Percentiles rank a stretch among this genome's conserved stretches.
phyloP scores from a whole-genome alignment of 2,113 vertebrate genomes.

The Columba janthina region DNA sequence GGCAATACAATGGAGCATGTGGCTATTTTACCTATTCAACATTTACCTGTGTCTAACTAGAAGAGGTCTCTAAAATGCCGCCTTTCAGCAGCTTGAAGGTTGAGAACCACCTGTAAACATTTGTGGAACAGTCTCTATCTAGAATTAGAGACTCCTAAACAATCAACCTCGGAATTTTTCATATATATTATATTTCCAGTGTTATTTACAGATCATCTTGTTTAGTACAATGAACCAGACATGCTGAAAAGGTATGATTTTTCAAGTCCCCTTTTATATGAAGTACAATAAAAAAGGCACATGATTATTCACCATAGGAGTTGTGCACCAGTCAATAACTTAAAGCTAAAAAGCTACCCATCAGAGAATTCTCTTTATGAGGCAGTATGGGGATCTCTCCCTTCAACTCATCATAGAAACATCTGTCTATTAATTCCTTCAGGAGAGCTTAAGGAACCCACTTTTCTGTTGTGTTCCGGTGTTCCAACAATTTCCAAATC shows the following conservation, averaged over 20 bases:
- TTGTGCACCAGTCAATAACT: conserved; percentile 66
- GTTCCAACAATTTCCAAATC: neutral
- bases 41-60: conserved; percentile 48
- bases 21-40: conserved; percentile 29
- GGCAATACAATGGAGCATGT: conserved; percentile 1
- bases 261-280: conserved; percentile 52
- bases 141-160: conserved; percentile 41
- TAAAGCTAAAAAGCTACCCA: conserved; percentile 65
- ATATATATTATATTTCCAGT: conserved; percentile 22
- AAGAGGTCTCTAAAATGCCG: conserved; percentile 56
- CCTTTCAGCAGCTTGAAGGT: conserved; percentile 31
- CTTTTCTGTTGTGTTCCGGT: neutral
- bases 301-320: conserved; percentile 65
- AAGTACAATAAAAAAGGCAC: conserved; percentile 81
- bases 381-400: conserved; percentile 21
- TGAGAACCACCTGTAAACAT: conserved; percentile 68
- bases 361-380: conserved; percentile 21
- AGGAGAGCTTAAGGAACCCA: neutral
- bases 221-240: conserved; percentile 66
- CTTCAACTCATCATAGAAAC: neutral
- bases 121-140: neutral
- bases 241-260: conserved; percentile 71
- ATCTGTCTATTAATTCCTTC: neutral
- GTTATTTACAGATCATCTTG: conserved; percentile 60
- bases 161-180: conserved; percentile 43